Percentiles rank a stretch among this genome's conserved stretches.
These are phyloP conservation scores for Lampris megalopsis DNA, from an alignment of 2,113 vertebrate genomes.

Conservation along the genomic window DNA sequence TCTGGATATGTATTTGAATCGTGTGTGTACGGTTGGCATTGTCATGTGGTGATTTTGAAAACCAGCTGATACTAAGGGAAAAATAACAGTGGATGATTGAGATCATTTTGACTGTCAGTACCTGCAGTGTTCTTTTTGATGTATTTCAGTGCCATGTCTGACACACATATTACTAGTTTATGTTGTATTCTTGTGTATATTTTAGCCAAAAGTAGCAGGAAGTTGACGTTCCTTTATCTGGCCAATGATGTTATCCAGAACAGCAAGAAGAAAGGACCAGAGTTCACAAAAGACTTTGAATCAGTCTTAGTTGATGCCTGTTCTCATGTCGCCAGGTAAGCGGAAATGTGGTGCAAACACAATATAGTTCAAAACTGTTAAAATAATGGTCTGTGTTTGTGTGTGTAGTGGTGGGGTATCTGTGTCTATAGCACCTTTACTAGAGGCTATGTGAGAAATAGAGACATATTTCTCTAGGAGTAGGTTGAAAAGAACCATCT, in stretches of 20 bases:
- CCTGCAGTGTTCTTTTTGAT: neutral
- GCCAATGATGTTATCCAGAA: slow-evolving; percentile 99
- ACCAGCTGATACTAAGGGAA: too few species aligned
- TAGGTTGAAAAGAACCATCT: too few species aligned
- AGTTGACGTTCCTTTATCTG: slow-evolving; percentile 96
- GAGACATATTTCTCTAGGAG: neutral
- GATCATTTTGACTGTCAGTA: too few species aligned
- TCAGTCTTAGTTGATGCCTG: slow-evolving; percentile 96
- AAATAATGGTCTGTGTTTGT: neutral
- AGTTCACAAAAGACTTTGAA: slow-evolving; percentile 96
- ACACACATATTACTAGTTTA: neutral
- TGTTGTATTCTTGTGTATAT: slow-evolving; percentile 18
- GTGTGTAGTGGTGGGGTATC: neutral
- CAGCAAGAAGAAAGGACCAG: slow-evolving; percentile 98
- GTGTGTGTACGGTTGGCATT: too few species aligned
- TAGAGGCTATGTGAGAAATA: neutral
- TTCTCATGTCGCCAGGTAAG: slow-evolving; percentile 95
- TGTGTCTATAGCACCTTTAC: neutral
- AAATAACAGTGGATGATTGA: too few species aligned
- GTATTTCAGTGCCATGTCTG: neutral
- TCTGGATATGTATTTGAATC: neutral
- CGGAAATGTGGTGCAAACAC: neutral
- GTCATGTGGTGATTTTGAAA: too few species aligned
- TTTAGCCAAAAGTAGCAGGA: slow-evolving; percentile 92
- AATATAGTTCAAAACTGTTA: neutral